Evolutionary conservation across 2,888 invertebrate genomes (phyloP).

Genomic region (Phytoseiulus persimilis): DNA sequence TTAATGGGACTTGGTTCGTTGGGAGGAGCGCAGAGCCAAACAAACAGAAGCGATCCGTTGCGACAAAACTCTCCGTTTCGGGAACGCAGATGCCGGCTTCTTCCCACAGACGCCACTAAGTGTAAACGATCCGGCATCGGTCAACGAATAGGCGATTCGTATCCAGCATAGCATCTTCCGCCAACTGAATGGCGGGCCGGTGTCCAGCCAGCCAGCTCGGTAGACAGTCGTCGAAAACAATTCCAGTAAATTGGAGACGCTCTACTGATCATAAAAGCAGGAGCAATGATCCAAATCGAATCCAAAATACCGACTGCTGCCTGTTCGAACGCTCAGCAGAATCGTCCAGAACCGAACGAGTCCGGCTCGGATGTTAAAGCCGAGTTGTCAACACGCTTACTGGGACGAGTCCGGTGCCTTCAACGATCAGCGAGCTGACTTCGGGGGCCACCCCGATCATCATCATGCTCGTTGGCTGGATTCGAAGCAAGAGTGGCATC

Average conservation of each 20-base stretch:
- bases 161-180: not conserved
- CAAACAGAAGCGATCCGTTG: not conserved
- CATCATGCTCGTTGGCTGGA: not conserved
- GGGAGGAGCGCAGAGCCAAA: not conserved
- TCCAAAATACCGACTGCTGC: not conserved
- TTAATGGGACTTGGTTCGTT: not conserved
- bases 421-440: not conserved
- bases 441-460: not conserved
- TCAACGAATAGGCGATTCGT: not conserved
- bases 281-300: not conserved
- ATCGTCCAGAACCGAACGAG: not conserved
- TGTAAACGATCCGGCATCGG: not conserved
- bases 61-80: not conserved
- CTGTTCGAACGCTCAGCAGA: not conserved
- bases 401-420: not conserved
- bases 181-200: not conserved
- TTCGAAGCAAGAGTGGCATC: not conserved
- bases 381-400: not conserved
- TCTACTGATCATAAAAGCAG: not conserved
- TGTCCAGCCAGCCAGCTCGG: not conserved
- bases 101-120: not conserved
- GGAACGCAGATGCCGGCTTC: not conserved
- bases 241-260: slow-evolving; percentile 5
- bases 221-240: not conserved
- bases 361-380: not conserved